Evolutionary conservation across 2,888 invertebrate species (phyloP).

Genomic region (Dryadula phaetusa): DNA sequence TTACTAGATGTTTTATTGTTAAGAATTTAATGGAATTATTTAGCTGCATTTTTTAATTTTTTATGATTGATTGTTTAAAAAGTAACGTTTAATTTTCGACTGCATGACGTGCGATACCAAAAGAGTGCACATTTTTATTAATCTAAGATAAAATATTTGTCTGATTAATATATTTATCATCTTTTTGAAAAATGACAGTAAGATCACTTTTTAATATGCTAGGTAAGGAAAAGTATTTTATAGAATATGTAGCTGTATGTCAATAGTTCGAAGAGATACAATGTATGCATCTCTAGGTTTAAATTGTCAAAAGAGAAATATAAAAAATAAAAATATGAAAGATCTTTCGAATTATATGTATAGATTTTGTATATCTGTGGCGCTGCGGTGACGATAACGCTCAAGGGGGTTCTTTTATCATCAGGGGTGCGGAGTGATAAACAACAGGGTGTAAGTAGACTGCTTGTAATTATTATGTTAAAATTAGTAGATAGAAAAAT

Average conservation of each 20-base stretch:
- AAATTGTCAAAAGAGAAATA: neutral
- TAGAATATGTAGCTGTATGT: too few relatives aligned
- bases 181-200: neutral
- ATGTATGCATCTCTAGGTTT: too few relatives aligned
- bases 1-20: slow-evolving; percentile 15
- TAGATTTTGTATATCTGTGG: slow-evolving; percentile 8
- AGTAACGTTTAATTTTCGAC: too few relatives aligned
- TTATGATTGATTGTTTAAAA: too few relatives aligned
- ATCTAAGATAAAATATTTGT: neutral
- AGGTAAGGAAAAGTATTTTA: too few relatives aligned
- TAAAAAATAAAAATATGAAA: neutral
- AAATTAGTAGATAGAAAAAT: slow-evolving; percentile 17
- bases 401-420: slow-evolving; percentile 52
- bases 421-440: slow-evolving; percentile 66
- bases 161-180: neutral
- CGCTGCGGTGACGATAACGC: slow-evolving; percentile 24
- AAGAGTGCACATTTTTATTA: neutral
- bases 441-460: slow-evolving; percentile 52
- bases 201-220: neutral
- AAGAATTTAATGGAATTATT: slow-evolving; percentile 35
- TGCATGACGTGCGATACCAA: too few relatives aligned
- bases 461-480: slow-evolving; percentile 17
- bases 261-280: too few relatives aligned
- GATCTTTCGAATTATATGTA: slow-evolving; percentile 1
- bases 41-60: neutral